Conservation (phyloP, 2,888 invertebrate species). For the Mythimna albipuncta region DNA sequence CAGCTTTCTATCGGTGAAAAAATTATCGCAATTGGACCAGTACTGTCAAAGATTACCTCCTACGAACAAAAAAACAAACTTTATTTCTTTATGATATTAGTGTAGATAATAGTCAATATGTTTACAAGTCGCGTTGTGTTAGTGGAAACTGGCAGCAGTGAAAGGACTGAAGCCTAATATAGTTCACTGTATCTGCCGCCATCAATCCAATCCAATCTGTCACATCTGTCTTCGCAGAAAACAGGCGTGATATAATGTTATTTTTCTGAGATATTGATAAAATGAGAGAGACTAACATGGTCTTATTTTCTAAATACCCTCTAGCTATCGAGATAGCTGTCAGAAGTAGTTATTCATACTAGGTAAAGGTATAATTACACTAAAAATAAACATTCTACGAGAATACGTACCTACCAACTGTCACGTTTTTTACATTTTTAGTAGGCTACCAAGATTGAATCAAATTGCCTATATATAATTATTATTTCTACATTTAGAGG, state of each 20-base stretch:
- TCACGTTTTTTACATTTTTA: slow-evolving; percentile 22
- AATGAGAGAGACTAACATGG: background rate
- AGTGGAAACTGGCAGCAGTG: background rate
- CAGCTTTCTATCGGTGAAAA: no score
- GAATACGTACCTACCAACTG: slow-evolving; percentile 3
- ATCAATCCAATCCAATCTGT: no score
- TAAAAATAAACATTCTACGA: background rate
- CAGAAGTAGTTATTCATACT: background rate
- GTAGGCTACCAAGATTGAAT: slow-evolving; percentile 7
- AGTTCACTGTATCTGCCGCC: background rate
- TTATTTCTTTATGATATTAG: no score
- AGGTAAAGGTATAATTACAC: slow-evolving; percentile 6
- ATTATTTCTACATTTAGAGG: slow-evolving; percentile 3
- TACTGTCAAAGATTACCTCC: no score
- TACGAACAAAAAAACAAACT: no score
- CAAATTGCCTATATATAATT: slow-evolving; percentile 3
- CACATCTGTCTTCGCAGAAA: background rate
- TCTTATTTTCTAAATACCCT: slow-evolving; percentile 11
- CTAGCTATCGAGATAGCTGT: background rate
- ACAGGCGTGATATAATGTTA: no score
- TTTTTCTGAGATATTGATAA: background rate
- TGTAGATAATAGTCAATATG: background rate
- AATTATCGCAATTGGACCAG: no score
- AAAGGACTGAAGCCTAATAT: background rate
- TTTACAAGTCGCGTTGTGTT: background rate